Evolutionary conservation across 2,888 invertebrate species (phyloP).

Genomic region (Tenthredo amoena): DNA sequence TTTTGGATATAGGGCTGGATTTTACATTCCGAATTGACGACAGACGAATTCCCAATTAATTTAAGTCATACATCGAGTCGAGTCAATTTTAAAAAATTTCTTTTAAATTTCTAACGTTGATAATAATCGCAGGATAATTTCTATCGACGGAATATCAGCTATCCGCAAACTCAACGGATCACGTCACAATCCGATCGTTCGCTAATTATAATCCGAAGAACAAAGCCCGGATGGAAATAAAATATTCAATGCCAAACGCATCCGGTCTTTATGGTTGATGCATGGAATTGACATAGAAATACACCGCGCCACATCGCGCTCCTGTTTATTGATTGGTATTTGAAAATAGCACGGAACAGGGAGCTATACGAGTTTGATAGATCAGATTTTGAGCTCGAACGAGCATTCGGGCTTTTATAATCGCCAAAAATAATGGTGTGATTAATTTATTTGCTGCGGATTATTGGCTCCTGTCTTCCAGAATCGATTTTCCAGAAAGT

Average conservation of each 20-base stretch:
- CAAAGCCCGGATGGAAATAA: neutral
- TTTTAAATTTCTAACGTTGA: neutral
- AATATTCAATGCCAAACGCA: neutral
- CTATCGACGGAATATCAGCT: too few species aligned
- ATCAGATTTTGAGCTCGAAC: neutral
- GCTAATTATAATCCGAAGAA: neutral
- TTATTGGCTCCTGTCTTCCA: neutral
- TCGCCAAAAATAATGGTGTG: neutral
- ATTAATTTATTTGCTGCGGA: neutral
- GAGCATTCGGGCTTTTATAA: neutral
- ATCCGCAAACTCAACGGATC: neutral
- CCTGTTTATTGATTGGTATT: neutral
- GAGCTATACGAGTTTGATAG: neutral
- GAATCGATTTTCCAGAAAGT: neutral
- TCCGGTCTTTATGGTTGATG: conserved; percentile 4
- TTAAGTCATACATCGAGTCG: neutral
- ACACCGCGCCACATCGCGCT: neutral
- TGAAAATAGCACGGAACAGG: neutral
- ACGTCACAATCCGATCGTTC: neutral
- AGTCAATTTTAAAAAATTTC: neutral
- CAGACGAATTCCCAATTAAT: neutral
- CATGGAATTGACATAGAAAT: neutral
- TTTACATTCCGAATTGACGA: neutral
- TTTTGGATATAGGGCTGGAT: neutral
- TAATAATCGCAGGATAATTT: neutral